Evolutionary conservation across 2,113 vertebrate species (phyloP), one percentile per base, ranked within the genome.

Genomic region (Leiothrix lutea): DNA sequence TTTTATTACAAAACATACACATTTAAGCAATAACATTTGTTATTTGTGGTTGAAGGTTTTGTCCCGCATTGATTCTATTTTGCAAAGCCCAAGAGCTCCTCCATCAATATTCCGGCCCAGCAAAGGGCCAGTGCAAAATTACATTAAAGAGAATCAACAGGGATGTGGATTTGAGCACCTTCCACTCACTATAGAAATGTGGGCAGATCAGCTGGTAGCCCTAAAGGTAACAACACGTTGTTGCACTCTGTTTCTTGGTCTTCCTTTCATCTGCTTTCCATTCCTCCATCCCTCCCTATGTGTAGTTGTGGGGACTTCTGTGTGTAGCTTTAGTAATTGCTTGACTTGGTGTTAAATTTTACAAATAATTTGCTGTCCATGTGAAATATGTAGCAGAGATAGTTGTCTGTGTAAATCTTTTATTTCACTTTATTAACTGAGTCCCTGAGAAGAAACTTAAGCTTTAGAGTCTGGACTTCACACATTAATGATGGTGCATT

Each of bases 121-220:
- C 70, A 97, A 96, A 94, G 96, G 95, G 58, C 65, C 92, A 57
- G 21, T 62, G 57, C 95, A 95, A 61, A 92, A 82, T 40, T n/a
- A 14, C 7, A 35, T 38, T 36, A 89, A 96, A 42, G 87, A 88
- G 40, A 48, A 81, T 8, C 18, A 35, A 22, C 95, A 96, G 47
- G 95, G 80, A 28, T 88, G 95, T 66, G 98, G 97, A 64, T 98
- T 98, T 97, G 98, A 98, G 74, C 96, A 98, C 77, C 97, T 99
- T 47, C 92, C 98, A 13, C 97, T 98, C 4, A 97, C 98, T 6
- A 77, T 99, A 96, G 98, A 98, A 85, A 94, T 98, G 94, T 99
- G 99, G 99, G 98, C 98, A 61, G 98, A 98, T 62, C 98, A 99
- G 79, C 98, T 99, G 14, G 65, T 86, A 66, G 98, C 98, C 12